phyloP scores from a whole-genome alignment of 1,140 invertebrate species.

The Alviniconcha marisindica region DNA sequence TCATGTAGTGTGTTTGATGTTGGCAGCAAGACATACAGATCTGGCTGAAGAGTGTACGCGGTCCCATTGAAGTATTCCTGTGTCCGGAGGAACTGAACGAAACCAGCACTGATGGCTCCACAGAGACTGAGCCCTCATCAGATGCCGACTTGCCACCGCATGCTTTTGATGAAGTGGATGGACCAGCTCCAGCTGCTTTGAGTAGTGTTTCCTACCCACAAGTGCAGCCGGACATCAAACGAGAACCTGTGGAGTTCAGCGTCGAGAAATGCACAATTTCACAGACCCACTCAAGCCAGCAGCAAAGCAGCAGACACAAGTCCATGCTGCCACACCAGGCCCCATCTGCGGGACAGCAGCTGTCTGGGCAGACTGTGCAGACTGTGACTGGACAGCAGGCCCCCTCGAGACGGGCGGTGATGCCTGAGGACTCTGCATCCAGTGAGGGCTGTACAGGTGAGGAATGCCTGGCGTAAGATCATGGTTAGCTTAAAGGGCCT shows the following conservation, averaged over 20 bases:
- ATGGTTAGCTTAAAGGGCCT: too few relatives aligned
- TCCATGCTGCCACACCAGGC: too few relatives aligned
- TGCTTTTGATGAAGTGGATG: slow-evolving; percentile 41
- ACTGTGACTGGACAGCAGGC: not conserved
- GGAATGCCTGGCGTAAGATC: too few relatives aligned
- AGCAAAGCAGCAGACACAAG: too few relatives aligned
- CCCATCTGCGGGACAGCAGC: too few relatives aligned
- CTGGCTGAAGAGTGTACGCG: slow-evolving; percentile 90
- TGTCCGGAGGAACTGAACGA: slow-evolving; percentile 85
- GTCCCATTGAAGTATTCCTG: slow-evolving; percentile 95
- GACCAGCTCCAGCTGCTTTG: not conserved
- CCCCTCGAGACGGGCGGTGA: slow-evolving; percentile 24
- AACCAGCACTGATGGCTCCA: slow-evolving; percentile 38
- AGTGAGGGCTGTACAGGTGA: slow-evolving; percentile 67
- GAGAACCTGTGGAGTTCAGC: not conserved
- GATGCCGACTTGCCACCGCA: slow-evolving; percentile 24
- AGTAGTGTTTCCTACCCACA: not conserved
- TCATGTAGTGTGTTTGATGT: too few relatives aligned
- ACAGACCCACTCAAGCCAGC: slow-evolving; percentile 23
- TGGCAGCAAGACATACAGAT: slow-evolving; percentile 80
- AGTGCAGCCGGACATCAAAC: not conserved
- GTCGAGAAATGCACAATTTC: not conserved
- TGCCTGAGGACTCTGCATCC: slow-evolving; percentile 60
- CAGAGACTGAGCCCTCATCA: slow-evolving; percentile 45
- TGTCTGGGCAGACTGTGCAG: too few relatives aligned